Evolutionary conservation across 2,888 invertebrate genomes (phyloP).

Genomic region (Plusia festucae): DNA sequence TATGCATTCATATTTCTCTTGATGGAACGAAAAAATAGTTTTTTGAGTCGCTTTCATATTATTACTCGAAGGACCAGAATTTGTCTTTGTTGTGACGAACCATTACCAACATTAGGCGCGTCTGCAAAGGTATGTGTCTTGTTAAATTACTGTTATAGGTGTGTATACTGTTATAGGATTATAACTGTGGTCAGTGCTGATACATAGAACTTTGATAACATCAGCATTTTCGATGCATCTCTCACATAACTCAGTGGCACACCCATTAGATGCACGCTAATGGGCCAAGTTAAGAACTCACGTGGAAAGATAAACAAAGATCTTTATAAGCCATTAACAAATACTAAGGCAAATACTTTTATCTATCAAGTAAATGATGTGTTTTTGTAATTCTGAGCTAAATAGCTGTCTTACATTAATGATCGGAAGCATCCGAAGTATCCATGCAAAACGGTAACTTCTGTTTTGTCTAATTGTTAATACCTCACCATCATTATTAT

Average conservation of each 20-base stretch:
- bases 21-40: background rate
- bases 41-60: background rate
- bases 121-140: background rate
- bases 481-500: constrained; percentile 45
- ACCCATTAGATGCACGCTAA: constrained; percentile 14
- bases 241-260: background rate
- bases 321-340: constrained; percentile 23
- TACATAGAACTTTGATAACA: background rate
- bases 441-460: constrained; percentile 38
- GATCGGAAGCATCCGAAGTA: constrained; percentile 40
- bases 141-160: background rate
- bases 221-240: background rate
- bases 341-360: constrained; percentile 8
- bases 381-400: constrained; percentile 33
- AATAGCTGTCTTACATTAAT: constrained; percentile 42
- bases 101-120: background rate
- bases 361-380: constrained; percentile 12
- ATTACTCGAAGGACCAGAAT: background rate
- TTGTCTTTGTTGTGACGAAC: background rate
- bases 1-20: too few relatives aligned
- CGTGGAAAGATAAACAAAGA: constrained; percentile 28
- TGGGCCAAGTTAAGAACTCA: constrained; percentile 7
- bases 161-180: background rate
- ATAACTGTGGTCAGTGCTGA: background rate
- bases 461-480: constrained; percentile 68